Evolutionary conservation across 2,888 invertebrate species (phyloP), one percentile per base, ranked within the genome.

Genomic region (Lochmaea capreae): DNA sequence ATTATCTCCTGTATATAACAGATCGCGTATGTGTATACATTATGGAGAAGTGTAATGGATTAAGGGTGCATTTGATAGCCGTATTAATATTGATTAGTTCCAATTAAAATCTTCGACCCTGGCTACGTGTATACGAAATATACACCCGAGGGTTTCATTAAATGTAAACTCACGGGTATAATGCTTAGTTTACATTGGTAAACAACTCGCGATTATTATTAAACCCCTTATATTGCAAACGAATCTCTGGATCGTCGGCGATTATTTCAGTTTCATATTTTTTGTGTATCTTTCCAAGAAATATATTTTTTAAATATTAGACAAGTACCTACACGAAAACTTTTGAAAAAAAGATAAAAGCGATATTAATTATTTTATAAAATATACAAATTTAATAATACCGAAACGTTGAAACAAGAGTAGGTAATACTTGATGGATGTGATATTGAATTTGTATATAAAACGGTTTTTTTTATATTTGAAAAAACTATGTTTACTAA

Each of bases 41-140:
- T 74, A 77, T 76, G 74, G 77, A 73, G 74, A 72, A 76, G 74
- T 76, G 77, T 79, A 79, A 79, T 81, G 80, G 79, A 80, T 75
- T 75, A 77, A 77, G 76, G 80, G 80, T 78, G 77, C 73, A 77
- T 78, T 80, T 83, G 82, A 83, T 81, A 80, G 83, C 83, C 82
- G 81, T 85, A 85, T 86, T 86, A 86, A 85, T 85, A 85, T 85
- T 85, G 85, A 86, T 85, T 84, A 85, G 82, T 81, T 82, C 84
- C 85, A 85, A 86, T 86, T 85, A 85, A 83, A 85, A 84, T 82
- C 82, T 83, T 83, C 79, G 79, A 81, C 82, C 79, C 78, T 71
- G 76, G 74, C 71, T 75, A 71, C n/a, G 16, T 46, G 46, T 46
- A 46, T 46, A 43, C 43, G 10, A 43, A 1, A 46, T 14, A 6